A percentile compares a stretch with the other conserved stretches of the same genome.
Conservation (phyloP, 2,888 invertebrate genomes). For the Ectropis crepuscularia region DNA sequence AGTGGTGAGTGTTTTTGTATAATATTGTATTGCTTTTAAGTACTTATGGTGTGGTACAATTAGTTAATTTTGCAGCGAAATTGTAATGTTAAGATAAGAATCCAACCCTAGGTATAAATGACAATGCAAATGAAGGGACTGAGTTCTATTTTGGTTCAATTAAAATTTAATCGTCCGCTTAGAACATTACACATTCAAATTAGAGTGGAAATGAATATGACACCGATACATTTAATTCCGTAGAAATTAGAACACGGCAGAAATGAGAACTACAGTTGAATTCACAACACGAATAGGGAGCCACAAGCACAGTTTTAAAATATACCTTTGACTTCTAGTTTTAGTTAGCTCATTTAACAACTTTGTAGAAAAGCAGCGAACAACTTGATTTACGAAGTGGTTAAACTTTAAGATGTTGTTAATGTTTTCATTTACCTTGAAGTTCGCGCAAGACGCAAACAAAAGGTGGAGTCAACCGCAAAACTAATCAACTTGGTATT, state of each 20-base stretch:
- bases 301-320: not conserved
- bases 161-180: conserved; percentile 21
- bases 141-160: no score
- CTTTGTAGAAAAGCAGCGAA: not conserved
- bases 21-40: no score
- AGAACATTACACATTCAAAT: conserved; percentile 38
- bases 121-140: no score
- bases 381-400: conserved; percentile 11
- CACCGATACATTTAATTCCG: conserved; percentile 14
- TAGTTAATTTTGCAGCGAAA: no score
- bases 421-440: conserved; percentile 19
- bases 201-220: conserved; percentile 15
- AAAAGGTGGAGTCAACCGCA: conserved; percentile 18
- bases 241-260: conserved; percentile 8
- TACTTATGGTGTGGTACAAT: no score
- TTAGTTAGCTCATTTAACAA: not conserved
- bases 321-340: not conserved
- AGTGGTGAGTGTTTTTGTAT: no score
- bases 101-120: no score
- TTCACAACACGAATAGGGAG: not conserved
- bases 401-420: conserved; percentile 12
- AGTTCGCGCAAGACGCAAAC: conserved; percentile 8
- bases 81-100: no score
- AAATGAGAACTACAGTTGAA: conserved; percentile 8
- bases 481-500: conserved; percentile 16